These are phyloP conservation scores for Chelonus formosanus DNA, from an alignment of 2,888 invertebrate genomes.

Conservation along the genomic window DNA sequence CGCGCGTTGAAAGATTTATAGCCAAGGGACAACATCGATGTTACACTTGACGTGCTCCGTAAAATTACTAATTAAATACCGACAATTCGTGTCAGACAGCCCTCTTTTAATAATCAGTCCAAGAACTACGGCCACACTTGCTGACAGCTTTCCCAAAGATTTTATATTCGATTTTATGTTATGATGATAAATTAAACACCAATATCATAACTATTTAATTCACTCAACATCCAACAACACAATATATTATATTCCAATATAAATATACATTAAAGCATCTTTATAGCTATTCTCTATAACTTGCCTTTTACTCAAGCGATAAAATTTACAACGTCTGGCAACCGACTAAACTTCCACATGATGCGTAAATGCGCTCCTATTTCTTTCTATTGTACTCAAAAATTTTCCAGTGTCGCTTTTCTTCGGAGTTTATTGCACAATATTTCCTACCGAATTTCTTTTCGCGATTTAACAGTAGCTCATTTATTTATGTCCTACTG, in stretches of 20 bases:
- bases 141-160: too few relatives aligned
- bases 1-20: conserved; percentile 48
- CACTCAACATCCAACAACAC: conserved; percentile 53
- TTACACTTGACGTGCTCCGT: conserved; percentile 45
- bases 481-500: too few relatives aligned
- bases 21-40: conserved; percentile 26
- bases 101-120: conserved; percentile 20
- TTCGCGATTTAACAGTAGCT: too few relatives aligned
- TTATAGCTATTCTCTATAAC: conserved; percentile 55
- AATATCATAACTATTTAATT: conserved; percentile 46
- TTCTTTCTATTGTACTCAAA: background rate
- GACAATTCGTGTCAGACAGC: conserved; percentile 39
- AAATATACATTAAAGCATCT: conserved; percentile 57
- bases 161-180: too few relatives aligned
- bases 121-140: background rate
- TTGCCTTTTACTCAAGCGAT: conserved; percentile 56
- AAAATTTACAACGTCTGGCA: conserved; percentile 57
- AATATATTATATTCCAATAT: conserved; percentile 53
- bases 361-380: conserved; percentile 5
- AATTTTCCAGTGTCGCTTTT: background rate
- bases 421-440: background rate
- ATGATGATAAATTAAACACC: conserved; percentile 7
- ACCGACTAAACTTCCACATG: conserved; percentile 34
- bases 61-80: conserved; percentile 54
- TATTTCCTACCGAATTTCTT: too few relatives aligned